These are phyloP conservation scores for Magallana ariakensis DNA, from an alignment of 1,140 invertebrate species.

Conservation along the genomic window DNA sequence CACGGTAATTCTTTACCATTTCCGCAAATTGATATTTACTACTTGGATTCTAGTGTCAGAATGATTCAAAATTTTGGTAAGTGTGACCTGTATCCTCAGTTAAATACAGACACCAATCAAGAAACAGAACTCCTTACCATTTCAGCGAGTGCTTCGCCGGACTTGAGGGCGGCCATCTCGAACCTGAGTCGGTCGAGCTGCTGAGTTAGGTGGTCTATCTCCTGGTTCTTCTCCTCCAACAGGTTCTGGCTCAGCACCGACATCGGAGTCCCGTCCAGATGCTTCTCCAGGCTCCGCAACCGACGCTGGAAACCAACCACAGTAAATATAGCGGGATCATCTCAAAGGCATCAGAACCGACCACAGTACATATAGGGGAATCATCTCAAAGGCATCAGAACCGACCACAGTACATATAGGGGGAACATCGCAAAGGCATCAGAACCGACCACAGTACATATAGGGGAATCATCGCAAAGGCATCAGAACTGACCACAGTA, in stretches of 20 bases:
- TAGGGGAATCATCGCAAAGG: background rate
- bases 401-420: background rate
- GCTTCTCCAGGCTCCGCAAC: conserved; percentile 56
- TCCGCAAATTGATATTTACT: no score
- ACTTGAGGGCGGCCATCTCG: conserved; percentile 62
- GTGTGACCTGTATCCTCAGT: no score
- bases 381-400: background rate
- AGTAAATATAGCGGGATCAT: background rate
- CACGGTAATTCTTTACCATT: no score
- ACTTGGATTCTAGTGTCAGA: no score
- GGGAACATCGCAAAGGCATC: background rate
- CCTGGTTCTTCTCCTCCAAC: conserved; percentile 77
- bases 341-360: no score
- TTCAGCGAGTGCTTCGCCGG: conserved; percentile 59
- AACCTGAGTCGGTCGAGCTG: conserved; percentile 62
- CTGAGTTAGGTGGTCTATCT: conserved; percentile 74
- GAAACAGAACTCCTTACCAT: conserved; percentile 44
- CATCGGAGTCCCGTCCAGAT: conserved; percentile 53
- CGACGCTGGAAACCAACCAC: conserved; percentile 64
- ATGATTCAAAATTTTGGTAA: no score
- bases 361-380: background rate
- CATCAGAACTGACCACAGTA: no score
- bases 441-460: no score
- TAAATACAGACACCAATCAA: no score
- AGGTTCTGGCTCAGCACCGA: conserved; percentile 68